A percentile compares a stretch with the other conserved stretches of the same genome.
Conservation (phyloP, 53 echinoderm and acorn worm genomes). For the Henricia sp. region DNA sequence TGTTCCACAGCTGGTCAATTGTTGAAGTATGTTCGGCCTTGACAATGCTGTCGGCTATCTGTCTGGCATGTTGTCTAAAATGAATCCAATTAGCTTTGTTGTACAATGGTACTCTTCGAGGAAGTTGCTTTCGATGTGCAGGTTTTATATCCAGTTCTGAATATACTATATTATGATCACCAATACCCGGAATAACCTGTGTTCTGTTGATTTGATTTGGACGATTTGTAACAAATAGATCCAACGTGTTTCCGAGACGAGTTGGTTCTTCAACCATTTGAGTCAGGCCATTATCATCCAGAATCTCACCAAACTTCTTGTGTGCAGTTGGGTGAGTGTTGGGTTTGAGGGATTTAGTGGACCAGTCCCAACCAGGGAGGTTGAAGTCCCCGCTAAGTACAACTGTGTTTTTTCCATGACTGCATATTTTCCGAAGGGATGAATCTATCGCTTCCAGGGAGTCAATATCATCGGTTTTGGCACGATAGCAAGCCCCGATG, state of each 20-base stretch:
- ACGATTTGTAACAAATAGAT: conserved; percentile 26
- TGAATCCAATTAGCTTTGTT: conserved; percentile 28
- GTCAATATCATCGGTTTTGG: conserved; percentile 20
- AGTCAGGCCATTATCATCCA: conserved; percentile 51
- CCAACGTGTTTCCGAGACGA: conserved; percentile 25
- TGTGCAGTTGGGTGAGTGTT: conserved; percentile 20
- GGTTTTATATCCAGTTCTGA: conserved; percentile 53
- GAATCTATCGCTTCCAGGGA: conserved; percentile 22
- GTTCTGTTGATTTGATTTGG: conserved; percentile 48
- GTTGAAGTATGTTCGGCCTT: too few relatives aligned
- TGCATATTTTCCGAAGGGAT: conserved; percentile 13
- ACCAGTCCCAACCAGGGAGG: conserved; percentile 40
- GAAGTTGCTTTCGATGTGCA: conserved; percentile 31
- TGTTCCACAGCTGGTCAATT: too few relatives aligned
- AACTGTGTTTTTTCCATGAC: conserved; percentile 15
- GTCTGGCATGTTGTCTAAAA: conserved; percentile 1
- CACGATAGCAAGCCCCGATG: conserved; percentile 24
- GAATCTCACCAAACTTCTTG: conserved; percentile 35
- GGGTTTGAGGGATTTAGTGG: conserved; percentile 31
- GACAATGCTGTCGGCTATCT: too few relatives aligned
- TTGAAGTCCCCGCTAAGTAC: too few relatives aligned
- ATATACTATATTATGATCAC: conserved; percentile 27
- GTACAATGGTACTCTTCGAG: conserved; percentile 30
- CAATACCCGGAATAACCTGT: conserved; percentile 36
- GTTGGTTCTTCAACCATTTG: conserved; percentile 51